Evolutionary conservation across 2,888 invertebrate species (phyloP), one percentile per base, ranked within the genome.

Genomic region (Drosophila fungiperda): DNA sequence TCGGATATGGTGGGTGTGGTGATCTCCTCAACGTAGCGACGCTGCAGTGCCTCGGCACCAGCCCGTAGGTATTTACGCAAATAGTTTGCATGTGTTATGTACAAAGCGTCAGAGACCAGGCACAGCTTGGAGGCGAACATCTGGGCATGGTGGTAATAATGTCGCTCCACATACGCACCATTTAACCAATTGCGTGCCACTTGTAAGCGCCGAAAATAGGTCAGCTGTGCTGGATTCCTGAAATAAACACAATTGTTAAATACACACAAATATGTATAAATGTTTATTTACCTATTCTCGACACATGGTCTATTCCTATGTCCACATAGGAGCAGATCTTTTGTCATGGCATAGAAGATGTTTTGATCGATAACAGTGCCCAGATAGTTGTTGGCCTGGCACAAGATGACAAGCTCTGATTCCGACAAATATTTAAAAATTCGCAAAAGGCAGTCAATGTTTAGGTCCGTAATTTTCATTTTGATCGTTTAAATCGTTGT

Each of bases 51-150:
- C 70, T 92, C 90, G 92, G 91, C 57, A 78, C 83, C 78, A 17
- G 72, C 35, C 1, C 93, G 87, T 17, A 76, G 82, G 62, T 93
- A 89, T 52, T 90, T 87, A 5, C 92, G 87, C 33, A 93, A 71
- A 65, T 90, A 92, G 29, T 87, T 82, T 6, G 94, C 94, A 78
- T 94, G 93, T 52, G 95, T 94, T 73, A 95, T 93, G 93, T 95
- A 95, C 0, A 95, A 78, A 36, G 87, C 86, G 26, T 94, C 92
- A 1, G 91, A 91, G 11, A 94, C 94, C 40, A 95, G 81, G 55
- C 93, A 92, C 11, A 95, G 80, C 93, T 94, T 94, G 49, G 95
- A 94, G 86, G 95, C 93, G 73, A 93, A 93, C 90, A 94, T 94
- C 50, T 90, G 91, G 7, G 87, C 88, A 57, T 94, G 93, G 53